Conservation (phyloP, 2,797 vertebrate species). For the Triplophysa yarkandensis region DNA sequence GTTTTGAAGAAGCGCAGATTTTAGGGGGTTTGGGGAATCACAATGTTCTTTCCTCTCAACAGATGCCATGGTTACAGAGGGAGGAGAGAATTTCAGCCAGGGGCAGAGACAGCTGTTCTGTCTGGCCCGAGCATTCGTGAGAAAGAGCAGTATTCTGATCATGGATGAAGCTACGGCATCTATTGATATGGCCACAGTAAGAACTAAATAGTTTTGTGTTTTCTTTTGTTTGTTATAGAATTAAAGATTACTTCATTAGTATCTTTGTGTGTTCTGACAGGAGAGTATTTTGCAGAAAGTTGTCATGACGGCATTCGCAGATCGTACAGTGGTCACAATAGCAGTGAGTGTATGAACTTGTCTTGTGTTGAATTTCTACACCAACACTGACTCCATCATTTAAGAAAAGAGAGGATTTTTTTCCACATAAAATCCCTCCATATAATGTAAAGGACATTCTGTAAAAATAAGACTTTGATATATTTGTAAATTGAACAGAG, state of each 20-base stretch:
- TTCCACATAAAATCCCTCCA: too few relatives aligned
- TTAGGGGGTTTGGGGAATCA: not conserved
- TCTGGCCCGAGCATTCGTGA: conserved; percentile 92
- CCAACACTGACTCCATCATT: too few relatives aligned
- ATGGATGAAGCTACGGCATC: conserved; percentile 99
- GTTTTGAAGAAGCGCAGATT: not conserved
- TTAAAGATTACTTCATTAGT: not conserved
- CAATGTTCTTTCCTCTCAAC: conserved; percentile 26
- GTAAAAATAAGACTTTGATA: too few relatives aligned
- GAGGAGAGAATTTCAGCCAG: conserved; percentile 97
- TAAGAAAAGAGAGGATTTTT: too few relatives aligned
- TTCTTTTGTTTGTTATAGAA: not conserved
- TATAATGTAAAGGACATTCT: too few relatives aligned
- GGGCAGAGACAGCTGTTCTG: conserved; percentile 97
- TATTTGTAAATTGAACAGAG: too few relatives aligned
- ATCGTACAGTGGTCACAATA: conserved; percentile 95
- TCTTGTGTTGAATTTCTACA: not conserved
- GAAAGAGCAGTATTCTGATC: conserved; percentile 98
- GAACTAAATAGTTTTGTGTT: conserved; percentile 46
- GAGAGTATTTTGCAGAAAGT: conserved; percentile 99
- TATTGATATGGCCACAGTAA: conserved; percentile 97
- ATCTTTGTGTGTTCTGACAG: conserved; percentile 64
- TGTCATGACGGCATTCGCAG: conserved; percentile 97
- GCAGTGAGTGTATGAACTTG: conserved; percentile 84
- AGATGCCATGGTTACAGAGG: conserved; percentile 95